Evolutionary conservation across 1,140 invertebrate species (phyloP).

Genomic region (Ooceraea biroi): DNA sequence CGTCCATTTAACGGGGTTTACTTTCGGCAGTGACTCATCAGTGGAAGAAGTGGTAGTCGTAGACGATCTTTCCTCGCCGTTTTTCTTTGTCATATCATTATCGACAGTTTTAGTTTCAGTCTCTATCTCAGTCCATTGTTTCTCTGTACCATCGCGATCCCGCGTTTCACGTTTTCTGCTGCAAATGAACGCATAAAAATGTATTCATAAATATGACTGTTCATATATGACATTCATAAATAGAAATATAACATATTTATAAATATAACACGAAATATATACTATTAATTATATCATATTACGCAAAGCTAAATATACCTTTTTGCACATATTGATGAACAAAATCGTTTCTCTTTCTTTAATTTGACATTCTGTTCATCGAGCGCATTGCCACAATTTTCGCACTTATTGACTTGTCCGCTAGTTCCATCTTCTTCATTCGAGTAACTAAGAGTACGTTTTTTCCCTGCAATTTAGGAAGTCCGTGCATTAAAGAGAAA

Average conservation of each 20-base stretch:
- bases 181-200: constrained; percentile 15
- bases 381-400: constrained; percentile 90
- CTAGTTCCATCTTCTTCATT: constrained; percentile 84
- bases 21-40: constrained; percentile 86
- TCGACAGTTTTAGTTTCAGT: constrained; percentile 79
- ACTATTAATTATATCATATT: no score
- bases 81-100: constrained; percentile 83
- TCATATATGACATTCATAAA: constrained; percentile 16
- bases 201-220: background rate
- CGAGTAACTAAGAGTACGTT: constrained; percentile 81
- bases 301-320: constrained; percentile 80
- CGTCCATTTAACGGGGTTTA: constrained; percentile 92
- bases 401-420: constrained; percentile 90
- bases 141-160: constrained; percentile 79
- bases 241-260: background rate
- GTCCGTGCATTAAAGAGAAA: background rate
- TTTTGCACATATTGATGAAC: constrained; percentile 92
- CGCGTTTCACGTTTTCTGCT: constrained; percentile 84
- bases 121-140: constrained; percentile 83
- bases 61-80: constrained; percentile 86
- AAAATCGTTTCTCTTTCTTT: constrained; percentile 92
- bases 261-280: background rate
- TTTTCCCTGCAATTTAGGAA: constrained; percentile 79
- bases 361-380: constrained; percentile 90
- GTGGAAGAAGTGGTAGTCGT: constrained; percentile 83